Base-by-base conservation (phyloP, 2,888 invertebrate species). In the Anthrax anthrax region DNA sequence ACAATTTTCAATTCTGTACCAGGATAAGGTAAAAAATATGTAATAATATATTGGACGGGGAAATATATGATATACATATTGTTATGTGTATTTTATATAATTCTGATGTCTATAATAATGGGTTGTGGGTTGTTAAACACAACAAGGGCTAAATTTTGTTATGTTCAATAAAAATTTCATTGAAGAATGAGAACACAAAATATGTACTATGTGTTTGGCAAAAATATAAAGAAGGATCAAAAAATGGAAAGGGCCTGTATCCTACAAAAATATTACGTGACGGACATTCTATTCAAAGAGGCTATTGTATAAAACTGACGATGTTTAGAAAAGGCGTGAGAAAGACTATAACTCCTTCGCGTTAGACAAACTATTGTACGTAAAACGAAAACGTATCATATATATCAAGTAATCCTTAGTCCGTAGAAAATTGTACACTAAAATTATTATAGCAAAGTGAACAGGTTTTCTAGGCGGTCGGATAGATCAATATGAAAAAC, bases 251-350 rank as follows among this genome's bases (percentile, higher is more conserved):
- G 8, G 23, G 45, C 16, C 34, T 40, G 40, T 45, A 40, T 45
- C 40, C 45, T 39, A 36, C 36, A 36, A 45, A 45, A 45, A 40
- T 45, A 36, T 45, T 45, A 45, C 45, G 45, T 45, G 45, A 45
- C 45, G 40, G 45, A 45, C 40, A 32, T 9, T 32, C 13, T 32
- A 9, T 4, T 32, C 9, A 32, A 32, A 32, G 2, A n/a, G n/a
- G n/a, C n/a, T n/a, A 6, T 10, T 32, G 13, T 12, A 32, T 32
- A 32, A 5, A 32, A 32, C 3, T 32, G 12, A 32, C 12, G 29
- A 32, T 32, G 12, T 12, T 32, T 4, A 32, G 12, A 32, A 12
- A 32, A 32, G 29, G 29, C 29, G 12, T 32, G 3, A 32, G 29
- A 12, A 32, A 12, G 23, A 23, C 23, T 23, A 8, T 23, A 23